Evolutionary conservation across 2,113 vertebrate genomes (phyloP).

Genomic region (Brachypodius melanocephalos): DNA sequence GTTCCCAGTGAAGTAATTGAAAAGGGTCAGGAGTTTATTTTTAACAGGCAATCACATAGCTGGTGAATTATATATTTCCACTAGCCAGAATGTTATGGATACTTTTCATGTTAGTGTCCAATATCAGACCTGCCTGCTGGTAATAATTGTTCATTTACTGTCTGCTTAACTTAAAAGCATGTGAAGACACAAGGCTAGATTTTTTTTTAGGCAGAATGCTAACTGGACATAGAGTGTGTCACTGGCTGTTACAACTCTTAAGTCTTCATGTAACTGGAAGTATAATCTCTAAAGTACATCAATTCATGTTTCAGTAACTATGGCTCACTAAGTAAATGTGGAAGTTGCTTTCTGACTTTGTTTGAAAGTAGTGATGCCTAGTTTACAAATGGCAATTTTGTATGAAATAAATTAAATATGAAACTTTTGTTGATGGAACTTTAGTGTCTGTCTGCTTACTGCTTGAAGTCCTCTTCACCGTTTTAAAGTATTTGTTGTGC

Average conservation of each 20-base stretch:
- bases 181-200: conserved; percentile 61
- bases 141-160: conserved; percentile 45
- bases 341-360: conserved; percentile 62
- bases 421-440: conserved; percentile 59
- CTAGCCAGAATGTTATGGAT: conserved; percentile 40
- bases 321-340: conserved; percentile 54
- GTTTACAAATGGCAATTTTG: conserved; percentile 60
- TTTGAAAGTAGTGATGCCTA: conserved; percentile 58
- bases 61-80: conserved; percentile 48
- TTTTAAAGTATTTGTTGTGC: neutral
- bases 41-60: conserved; percentile 27
- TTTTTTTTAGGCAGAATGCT: conserved; percentile 56
- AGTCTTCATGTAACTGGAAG: conserved; percentile 62
- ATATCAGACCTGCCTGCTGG: conserved; percentile 29
- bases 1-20: conserved; percentile 39
- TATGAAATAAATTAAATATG: conserved; percentile 72
- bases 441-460: conserved; percentile 69
- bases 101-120: conserved; percentile 37
- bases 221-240: conserved; percentile 43
- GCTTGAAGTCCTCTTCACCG: conserved; percentile 30
- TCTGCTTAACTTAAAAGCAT: conserved; percentile 60
- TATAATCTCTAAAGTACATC: conserved; percentile 62
- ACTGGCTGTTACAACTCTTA: conserved; percentile 52
- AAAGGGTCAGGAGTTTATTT: neutral
- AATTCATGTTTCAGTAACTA: conserved; percentile 56